Conservation (phyloP, 2,888 invertebrate species). For the Chrysodeixis includens region DNA sequence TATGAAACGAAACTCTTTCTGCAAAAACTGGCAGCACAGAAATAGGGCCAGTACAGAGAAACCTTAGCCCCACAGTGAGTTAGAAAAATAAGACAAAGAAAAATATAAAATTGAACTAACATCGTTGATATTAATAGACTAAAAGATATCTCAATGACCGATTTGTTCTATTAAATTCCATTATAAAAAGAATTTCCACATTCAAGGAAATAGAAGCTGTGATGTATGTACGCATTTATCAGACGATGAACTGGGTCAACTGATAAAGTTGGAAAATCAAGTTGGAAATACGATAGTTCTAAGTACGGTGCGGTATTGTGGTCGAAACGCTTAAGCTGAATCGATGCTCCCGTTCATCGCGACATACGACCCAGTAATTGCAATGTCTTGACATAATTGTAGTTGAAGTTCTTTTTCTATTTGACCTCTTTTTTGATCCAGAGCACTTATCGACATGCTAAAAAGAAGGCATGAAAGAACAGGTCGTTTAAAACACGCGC, state of each 20-base stretch:
- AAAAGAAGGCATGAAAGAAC: too few relatives aligned
- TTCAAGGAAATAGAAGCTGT: background rate
- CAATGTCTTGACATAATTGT: background rate
- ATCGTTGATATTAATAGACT: background rate
- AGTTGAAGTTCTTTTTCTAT: background rate
- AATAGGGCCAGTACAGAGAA: too few relatives aligned
- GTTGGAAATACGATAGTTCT: slow-evolving; percentile 28
- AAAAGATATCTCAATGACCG: background rate
- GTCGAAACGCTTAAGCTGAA: slow-evolving; percentile 23
- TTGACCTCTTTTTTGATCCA: too few relatives aligned
- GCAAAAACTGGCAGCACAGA: too few relatives aligned
- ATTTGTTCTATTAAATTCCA: background rate
- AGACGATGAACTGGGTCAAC: background rate
- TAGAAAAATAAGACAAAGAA: too few relatives aligned
- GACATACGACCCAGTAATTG: background rate
- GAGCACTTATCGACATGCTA: too few relatives aligned
- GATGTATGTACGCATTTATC: background rate
- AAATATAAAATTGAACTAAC: background rate
- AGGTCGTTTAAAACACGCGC: too few relatives aligned
- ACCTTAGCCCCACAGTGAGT: too few relatives aligned
- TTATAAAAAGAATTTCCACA: background rate
- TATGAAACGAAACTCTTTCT: too few relatives aligned
- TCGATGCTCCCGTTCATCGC: background rate
- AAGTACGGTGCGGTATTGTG: slow-evolving; percentile 29
- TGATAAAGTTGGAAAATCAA: slow-evolving; percentile 11